Percentiles rank a stretch among this genome's conserved stretches.
phyloP scores from a whole-genome alignment of 2,113 vertebrate species.

The Arothron firmamentum region DNA sequence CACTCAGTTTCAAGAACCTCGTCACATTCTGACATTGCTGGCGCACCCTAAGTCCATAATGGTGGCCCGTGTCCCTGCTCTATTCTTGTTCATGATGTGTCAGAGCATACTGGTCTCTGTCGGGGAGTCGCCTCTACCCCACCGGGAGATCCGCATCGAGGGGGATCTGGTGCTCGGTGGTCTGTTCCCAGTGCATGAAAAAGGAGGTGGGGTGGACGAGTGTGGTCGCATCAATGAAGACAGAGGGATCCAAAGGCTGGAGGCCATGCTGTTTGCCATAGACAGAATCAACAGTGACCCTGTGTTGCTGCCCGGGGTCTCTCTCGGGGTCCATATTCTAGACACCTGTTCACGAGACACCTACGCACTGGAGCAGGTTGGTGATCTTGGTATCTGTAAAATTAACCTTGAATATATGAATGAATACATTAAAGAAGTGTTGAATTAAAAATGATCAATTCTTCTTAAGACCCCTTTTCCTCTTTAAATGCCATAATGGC shows the following conservation, averaged over 20 bases:
- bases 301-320: slow-evolving; percentile 86
- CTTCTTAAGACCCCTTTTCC: no score
- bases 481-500: no score
- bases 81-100: slow-evolving; percentile 85
- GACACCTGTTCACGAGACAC: slow-evolving; percentile 97
- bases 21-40: slow-evolving; percentile 57
- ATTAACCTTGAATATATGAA: no score
- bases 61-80: slow-evolving; percentile 77
- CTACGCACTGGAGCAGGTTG: slow-evolving; percentile 91
- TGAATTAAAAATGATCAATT: no score
- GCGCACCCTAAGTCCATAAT: slow-evolving; percentile 74
- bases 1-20: slow-evolving; percentile 40
- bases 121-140: slow-evolving; percentile 85
- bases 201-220: slow-evolving; percentile 90
- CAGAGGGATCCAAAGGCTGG: slow-evolving; percentile 92
- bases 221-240: slow-evolving; percentile 96
- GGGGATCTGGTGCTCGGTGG: slow-evolving; percentile 96
- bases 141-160: slow-evolving; percentile 94
- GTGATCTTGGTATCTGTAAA: slow-evolving; percentile 3
- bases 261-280: slow-evolving; percentile 98
- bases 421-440: no score
- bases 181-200: slow-evolving; percentile 97
- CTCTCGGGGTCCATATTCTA: slow-evolving; percentile 93
- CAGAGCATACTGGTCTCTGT: slow-evolving; percentile 82
- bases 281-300: slow-evolving; percentile 91